Percentiles rank a stretch among this genome's conserved stretches.
These are phyloP conservation scores for Mesocricetus auratus DNA, from an alignment of 2,113 vertebrate species.

Conservation along the genomic window DNA sequence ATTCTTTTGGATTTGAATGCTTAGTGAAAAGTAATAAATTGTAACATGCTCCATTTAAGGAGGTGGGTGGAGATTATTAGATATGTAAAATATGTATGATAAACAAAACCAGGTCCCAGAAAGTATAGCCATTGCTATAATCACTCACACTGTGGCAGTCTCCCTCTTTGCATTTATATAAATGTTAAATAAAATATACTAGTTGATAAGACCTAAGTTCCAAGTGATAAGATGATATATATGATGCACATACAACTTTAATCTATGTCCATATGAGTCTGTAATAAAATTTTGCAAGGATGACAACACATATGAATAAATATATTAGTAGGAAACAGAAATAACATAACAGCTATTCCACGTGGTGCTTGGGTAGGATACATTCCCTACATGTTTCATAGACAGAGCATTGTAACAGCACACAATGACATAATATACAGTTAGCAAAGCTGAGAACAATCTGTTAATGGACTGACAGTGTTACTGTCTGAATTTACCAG, in stretches of 20 bases:
- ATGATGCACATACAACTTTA: conserved; percentile 77
- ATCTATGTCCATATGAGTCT: background rate
- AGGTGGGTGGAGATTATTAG: background rate
- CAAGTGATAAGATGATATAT: conserved; percentile 80
- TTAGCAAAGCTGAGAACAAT: background rate
- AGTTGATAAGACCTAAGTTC: conserved; percentile 79
- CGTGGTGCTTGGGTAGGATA: conserved; percentile 91
- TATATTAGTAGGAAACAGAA: conserved; percentile 85
- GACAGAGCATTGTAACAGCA: conserved; percentile 91
- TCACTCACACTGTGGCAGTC: conserved; percentile 21
- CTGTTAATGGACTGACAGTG: background rate
- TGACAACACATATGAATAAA: conserved; percentile 94
- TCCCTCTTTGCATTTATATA: conserved; percentile 59
- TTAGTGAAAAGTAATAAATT: conserved; percentile 10
- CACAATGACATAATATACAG: conserved; percentile 37
- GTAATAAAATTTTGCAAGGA: conserved; percentile 86
- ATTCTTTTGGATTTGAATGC: background rate
- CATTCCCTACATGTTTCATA: conserved; percentile 90
- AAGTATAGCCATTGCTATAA: conserved; percentile 49
- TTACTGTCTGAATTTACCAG: background rate
- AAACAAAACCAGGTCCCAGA: conserved; percentile 7
- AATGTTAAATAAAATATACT: conserved; percentile 81
- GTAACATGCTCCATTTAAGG: background rate
- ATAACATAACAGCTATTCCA: conserved; percentile 93
- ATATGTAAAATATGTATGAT: background rate